Evolutionary conservation across 2,113 vertebrate genomes (phyloP).

Genomic region (Athene cunicularia): DNA sequence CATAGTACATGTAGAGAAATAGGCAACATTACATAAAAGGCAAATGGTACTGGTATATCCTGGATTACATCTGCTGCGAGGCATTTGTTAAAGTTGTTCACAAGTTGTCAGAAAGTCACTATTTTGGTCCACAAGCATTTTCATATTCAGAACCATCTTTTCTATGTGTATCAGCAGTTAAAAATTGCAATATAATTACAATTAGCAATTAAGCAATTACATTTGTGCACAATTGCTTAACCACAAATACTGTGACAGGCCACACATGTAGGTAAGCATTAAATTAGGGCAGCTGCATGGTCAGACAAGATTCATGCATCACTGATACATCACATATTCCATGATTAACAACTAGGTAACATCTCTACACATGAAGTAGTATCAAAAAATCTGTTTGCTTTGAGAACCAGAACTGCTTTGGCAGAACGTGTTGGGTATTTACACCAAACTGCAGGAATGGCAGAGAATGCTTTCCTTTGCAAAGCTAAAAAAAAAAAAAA

Average conservation of each 20-base stretch:
- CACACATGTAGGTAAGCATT: not conserved
- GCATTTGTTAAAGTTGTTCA: not conserved
- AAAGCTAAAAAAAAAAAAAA: not conserved
- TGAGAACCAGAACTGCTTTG: not conserved
- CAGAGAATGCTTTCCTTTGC: not conserved
- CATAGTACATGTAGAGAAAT: not conserved
- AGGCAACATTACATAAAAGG: not conserved
- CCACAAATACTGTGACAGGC: not conserved
- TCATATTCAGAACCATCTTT: not conserved
- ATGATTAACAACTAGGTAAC: not conserved
- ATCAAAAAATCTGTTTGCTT: not conserved
- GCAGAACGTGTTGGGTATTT: not conserved
- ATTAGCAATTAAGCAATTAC: not conserved
- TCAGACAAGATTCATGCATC: not conserved
- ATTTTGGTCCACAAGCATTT: not conserved
- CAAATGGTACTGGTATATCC: not conserved
- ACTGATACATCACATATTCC: not conserved
- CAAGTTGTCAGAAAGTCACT: conserved; percentile 32
- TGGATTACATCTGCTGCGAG: not conserved
- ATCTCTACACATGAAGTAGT: not conserved
- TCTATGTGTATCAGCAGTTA: not conserved
- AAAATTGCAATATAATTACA: not conserved
- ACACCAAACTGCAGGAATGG: not conserved
- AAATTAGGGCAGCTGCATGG: rapidly evolving
- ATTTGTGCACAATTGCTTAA: not conserved